Evolutionary conservation across 2,113 vertebrate species (phyloP).

Genomic region (Hydrochoerus hydrochaeris): DNA sequence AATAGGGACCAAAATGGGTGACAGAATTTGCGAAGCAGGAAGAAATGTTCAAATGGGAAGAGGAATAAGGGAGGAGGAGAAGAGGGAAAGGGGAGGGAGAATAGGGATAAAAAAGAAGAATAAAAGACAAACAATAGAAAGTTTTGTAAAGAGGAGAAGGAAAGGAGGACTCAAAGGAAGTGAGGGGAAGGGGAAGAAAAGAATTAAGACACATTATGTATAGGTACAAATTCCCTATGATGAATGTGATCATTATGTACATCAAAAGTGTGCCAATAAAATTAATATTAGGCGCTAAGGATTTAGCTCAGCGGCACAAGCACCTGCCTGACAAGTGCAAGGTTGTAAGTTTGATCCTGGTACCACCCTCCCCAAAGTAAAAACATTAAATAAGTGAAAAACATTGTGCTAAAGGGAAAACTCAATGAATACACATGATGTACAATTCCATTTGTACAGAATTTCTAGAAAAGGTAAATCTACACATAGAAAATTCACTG

Average conservation of each 20-base stretch:
- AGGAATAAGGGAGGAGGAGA: not conserved
- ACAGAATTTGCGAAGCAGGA: not conserved
- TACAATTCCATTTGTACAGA: not conserved
- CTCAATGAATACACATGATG: not conserved
- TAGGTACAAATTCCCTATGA: not conserved
- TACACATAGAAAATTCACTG: not conserved
- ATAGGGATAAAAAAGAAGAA: not conserved
- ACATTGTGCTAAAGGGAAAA: not conserved
- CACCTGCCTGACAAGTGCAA: no score
- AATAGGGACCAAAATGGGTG: not conserved
- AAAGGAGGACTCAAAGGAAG: not conserved
- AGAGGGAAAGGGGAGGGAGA: not conserved
- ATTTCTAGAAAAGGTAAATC: not conserved
- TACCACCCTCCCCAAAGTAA: no score
- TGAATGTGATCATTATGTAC: not conserved
- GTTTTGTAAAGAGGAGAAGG: not conserved
- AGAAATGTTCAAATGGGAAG: not conserved
- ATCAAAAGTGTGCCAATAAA: not conserved
- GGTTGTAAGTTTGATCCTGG: no score
- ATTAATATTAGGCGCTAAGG: not conserved
- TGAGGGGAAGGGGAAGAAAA: not conserved
- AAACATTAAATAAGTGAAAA: not conserved
- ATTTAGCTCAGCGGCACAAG: no score
- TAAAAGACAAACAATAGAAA: not conserved
- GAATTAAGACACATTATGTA: not conserved